phyloP scores from a whole-genome alignment of 2,797 vertebrate genomes.

The Dallia pectoralis region DNA sequence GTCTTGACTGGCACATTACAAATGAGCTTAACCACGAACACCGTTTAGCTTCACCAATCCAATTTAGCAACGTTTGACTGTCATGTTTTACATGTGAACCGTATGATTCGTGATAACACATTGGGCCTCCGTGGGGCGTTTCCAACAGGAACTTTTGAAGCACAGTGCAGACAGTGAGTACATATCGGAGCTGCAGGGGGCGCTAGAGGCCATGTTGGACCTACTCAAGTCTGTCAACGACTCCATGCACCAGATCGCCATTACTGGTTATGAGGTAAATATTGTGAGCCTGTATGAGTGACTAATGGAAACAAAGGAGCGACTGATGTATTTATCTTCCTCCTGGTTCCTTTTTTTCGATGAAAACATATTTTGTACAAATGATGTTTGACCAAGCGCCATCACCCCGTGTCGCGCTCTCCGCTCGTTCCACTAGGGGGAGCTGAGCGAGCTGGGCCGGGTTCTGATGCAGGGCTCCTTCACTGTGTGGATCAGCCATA shows the following conservation, averaged over 20 bases:
- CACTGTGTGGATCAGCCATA: constrained; percentile 93
- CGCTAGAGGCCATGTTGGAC: constrained; percentile 89
- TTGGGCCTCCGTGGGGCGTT: constrained; percentile 18
- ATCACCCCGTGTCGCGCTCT: not conserved
- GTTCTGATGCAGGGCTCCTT: constrained; percentile 92
- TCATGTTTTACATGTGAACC: not conserved
- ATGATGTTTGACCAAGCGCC: not conserved
- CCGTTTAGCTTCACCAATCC: too few relatives aligned
- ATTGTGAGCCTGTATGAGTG: not conserved
- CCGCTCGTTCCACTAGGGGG: constrained; percentile 75
- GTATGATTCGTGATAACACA: not conserved
- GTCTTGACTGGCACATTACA: not conserved
- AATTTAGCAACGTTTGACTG: not conserved
- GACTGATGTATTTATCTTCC: not conserved
- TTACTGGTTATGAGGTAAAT: constrained; percentile 81
- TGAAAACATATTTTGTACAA: not conserved
- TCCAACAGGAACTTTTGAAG: constrained; percentile 87
- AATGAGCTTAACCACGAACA: too few relatives aligned
- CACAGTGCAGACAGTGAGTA: constrained; percentile 82
- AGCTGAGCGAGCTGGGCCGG: constrained; percentile 87
- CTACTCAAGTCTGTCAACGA: constrained; percentile 97
- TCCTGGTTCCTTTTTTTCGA: not conserved
- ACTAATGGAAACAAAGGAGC: constrained; percentile 28
- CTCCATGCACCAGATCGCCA: constrained; percentile 97
- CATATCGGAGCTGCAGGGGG: constrained; percentile 84